Base-by-base conservation (phyloP, 1,140 invertebrate species). In the Bombus confusus region DNA sequence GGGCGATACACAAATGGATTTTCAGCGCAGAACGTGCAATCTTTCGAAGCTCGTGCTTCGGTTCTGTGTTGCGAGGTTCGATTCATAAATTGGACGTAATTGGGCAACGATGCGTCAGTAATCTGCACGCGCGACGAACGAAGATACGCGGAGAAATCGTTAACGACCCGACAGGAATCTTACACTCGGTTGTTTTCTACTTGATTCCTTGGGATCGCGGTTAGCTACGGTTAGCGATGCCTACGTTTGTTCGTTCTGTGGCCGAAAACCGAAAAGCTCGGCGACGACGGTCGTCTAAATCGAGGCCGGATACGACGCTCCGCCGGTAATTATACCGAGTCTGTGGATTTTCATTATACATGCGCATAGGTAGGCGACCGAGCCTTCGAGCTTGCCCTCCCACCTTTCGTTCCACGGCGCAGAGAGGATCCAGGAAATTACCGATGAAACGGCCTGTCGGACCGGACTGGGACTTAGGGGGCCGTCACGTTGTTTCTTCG, bases 311-410 rank as follows among this genome's bases (percentile, higher is more conserved):
- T 91, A 91, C 91, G 87, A 92, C 90, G 89, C 90, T 91, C 84
- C 89, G 87, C 77, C 80, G 91, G 80, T 92, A 93, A 93, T 93
- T 92, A 92, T 90, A 91, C 90, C 86, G 80, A 86, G 89, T 77
- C 80, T 79, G 89, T 83, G 85, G 73, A 92, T 92, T 90, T 92
- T 92, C 91, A 92, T 93, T 92, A 93, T 91, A 90, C 86, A 88
- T 90, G 80, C 83, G 74, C 82, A 71, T 80, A 80, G 79, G 47
- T 76, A 86, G 41, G 57, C 73, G 64, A 74, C 73, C 83, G 84
- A 28, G 43, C 64, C 66, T 68, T 68, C 85, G 87, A 84, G 89
- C 84, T 89, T 87, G 74, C 82, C 73, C 83, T 72, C 80, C 86
- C 73, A 86, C 79, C 86, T 89, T 66, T 34, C 62, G 75, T 41